These are phyloP conservation scores for Ascidia mentula DNA, from an alignment of 23 tunicate genomes.

Conservation along the genomic window DNA sequence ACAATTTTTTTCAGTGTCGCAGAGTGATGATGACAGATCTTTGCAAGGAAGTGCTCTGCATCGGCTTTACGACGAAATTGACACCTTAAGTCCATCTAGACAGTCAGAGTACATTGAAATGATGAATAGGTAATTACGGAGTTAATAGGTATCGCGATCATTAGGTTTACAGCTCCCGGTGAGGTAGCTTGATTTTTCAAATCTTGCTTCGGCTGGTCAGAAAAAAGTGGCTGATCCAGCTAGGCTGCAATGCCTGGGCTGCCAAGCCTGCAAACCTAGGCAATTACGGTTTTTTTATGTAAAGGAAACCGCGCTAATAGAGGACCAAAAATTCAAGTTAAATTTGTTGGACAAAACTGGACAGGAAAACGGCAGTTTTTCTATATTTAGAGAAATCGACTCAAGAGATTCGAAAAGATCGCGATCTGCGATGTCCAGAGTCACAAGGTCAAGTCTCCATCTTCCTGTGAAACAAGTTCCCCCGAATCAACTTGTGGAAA, in stretches of 20 bases:
- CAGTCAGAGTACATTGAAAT: background rate
- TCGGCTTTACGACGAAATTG: conserved; percentile 75
- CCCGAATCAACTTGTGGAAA: background rate
- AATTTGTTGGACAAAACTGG: too few relatives aligned
- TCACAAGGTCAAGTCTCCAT: conserved; percentile 51
- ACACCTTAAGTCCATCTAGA: conserved; percentile 67
- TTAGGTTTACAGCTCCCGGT: too few relatives aligned
- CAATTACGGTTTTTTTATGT: too few relatives aligned
- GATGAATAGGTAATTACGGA: background rate
- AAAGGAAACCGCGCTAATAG: too few relatives aligned
- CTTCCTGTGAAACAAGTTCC: background rate
- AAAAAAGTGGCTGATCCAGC: too few relatives aligned
- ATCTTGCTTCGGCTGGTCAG: too few relatives aligned
- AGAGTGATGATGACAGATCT: conserved; percentile 30
- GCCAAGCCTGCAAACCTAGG: too few relatives aligned
- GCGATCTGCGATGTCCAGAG: conserved; percentile 41
- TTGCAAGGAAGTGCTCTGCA: conserved; percentile 50
- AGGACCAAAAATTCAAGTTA: too few relatives aligned
- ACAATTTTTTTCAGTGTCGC: background rate
- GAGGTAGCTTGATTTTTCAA: too few relatives aligned
- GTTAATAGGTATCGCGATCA: too few relatives aligned
- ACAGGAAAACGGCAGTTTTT: too few relatives aligned
- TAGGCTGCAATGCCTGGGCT: too few relatives aligned
- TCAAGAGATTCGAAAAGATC: conserved; percentile 25
- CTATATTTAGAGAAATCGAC: conserved; percentile 4